Evolutionary conservation across 2,888 invertebrate species (phyloP).

Genomic region (Phrixothrix hirtus): DNA sequence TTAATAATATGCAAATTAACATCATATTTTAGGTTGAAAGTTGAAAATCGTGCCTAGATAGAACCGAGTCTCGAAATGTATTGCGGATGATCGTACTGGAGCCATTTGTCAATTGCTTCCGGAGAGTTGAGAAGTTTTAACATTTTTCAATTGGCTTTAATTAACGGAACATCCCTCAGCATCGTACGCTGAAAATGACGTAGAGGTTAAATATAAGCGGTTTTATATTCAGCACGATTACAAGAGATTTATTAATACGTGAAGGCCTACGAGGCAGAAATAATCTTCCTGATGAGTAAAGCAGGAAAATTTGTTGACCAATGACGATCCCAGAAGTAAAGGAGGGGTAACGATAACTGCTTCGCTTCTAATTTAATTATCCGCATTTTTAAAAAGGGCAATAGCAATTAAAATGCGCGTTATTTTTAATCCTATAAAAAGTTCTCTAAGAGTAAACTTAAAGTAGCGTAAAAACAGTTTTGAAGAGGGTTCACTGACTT

Average conservation of each 20-base stretch:
- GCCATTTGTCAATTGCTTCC: slow-evolving; percentile 4
- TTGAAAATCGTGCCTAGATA: background rate
- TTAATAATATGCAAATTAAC: slow-evolving; percentile 3
- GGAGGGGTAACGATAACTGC: too few species aligned
- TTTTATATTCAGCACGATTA: background rate
- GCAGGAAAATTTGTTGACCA: background rate
- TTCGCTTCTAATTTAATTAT: background rate
- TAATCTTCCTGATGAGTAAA: background rate
- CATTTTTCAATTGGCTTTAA: background rate
- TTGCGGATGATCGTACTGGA: slow-evolving; percentile 2
- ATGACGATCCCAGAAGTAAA: too few species aligned
- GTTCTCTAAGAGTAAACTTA: background rate
- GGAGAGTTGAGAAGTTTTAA: background rate
- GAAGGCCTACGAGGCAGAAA: background rate
- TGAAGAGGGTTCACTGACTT: slow-evolving; percentile 29
- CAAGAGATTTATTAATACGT: background rate
- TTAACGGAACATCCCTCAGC: background rate
- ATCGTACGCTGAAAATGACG: background rate
- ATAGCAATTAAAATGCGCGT: too few species aligned
- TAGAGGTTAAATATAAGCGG: background rate
- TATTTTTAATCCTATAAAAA: too few species aligned
- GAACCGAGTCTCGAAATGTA: slow-evolving; percentile 7
- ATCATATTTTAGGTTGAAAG: background rate
- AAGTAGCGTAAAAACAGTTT: background rate
- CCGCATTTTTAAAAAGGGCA: too few species aligned